Percentiles rank a stretch among this genome's conserved stretches.
phyloP scores from a whole-genome alignment of 2,797 vertebrate species.

The Epinephelus malabaricus region DNA sequence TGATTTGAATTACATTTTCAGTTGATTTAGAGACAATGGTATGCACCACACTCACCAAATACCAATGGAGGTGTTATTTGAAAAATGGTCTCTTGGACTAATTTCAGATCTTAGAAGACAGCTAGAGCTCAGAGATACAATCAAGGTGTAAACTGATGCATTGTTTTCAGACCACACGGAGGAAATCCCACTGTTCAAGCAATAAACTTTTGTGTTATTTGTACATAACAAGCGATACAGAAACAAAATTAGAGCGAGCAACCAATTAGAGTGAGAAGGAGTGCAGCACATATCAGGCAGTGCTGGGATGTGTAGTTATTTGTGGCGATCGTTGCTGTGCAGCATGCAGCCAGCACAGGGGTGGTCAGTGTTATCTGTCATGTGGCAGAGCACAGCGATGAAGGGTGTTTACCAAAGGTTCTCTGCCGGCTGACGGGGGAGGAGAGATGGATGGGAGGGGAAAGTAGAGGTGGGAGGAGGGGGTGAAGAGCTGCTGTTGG shows the following conservation, averaged over 20 bases:
- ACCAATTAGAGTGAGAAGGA: not conserved
- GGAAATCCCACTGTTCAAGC: too few species aligned
- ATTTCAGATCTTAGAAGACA: not conserved
- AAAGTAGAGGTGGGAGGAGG: not conserved
- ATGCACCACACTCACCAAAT: not conserved
- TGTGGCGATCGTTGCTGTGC: constrained; percentile 12
- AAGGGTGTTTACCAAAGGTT: constrained; percentile 26
- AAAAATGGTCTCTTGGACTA: not conserved
- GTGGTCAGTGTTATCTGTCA: not conserved
- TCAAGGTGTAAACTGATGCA: not conserved
- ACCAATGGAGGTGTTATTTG: not conserved
- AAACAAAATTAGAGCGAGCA: not conserved
- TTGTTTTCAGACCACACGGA: not conserved
- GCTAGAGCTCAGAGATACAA: too few species aligned
- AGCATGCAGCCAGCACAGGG: not conserved
- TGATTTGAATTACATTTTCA: not conserved
- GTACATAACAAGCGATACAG: not conserved
- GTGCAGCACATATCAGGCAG: not conserved
- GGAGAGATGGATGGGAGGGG: constrained; percentile 15
- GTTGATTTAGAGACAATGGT: not conserved
- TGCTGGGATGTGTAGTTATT: not conserved
- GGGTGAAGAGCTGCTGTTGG: not conserved
- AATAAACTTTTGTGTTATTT: not conserved
- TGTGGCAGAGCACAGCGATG: constrained; percentile 17
- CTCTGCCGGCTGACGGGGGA: not conserved